Base-by-base conservation (phyloP, 2,888 invertebrate genomes). In the Aphelenchoides bicaudatus region DNA sequence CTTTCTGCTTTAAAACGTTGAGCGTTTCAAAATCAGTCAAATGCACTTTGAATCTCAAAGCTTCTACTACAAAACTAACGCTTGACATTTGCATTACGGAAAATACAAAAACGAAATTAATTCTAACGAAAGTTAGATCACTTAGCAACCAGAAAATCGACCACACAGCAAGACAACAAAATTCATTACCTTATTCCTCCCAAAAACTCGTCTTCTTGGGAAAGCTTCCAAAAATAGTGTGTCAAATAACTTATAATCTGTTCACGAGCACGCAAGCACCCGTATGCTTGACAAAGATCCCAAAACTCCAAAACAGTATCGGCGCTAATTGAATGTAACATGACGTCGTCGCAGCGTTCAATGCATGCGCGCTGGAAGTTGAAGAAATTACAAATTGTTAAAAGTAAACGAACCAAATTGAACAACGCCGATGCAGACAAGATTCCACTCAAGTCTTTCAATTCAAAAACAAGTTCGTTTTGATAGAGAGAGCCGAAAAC, bases 401-500 rank as follows among this genome's bases (percentile, higher is more conserved):
- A 21, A n/a, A 19, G 3, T 13, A 2, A 54, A 23, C 16, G 1
- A 2, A 69, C 70, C 49, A 73, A 57, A 37, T 68, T 65, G 23
- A 74, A 39, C 31, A 70, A 56, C 2, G 68, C 62, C 1, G 74
- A 70, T 3, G 73, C 65, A 0, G 72, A 68, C 5, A 70, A 43
- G n/a, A 70, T 66, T 19, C 62, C 64, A 23, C 55, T 58, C 16
- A 74, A 58, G 28, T 72, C 60, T 1, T 70, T 65, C 0, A 64
- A n/a, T 39, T 69, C 68, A 16, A 73, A 62, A 34, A 65, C 63
- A 4, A 74, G 72, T 52, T 74, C 72, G 43, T 74, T 73, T 48
- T 68, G 60, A 53, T 74, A 74, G 23, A 74, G 60, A 25, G 71
- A 66, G 4, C 63, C 74, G 19, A 74, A 59, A 0, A 74, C 73